Base-by-base conservation (phyloP, 2,113 vertebrate species). In the Alethe diademata region DNA sequence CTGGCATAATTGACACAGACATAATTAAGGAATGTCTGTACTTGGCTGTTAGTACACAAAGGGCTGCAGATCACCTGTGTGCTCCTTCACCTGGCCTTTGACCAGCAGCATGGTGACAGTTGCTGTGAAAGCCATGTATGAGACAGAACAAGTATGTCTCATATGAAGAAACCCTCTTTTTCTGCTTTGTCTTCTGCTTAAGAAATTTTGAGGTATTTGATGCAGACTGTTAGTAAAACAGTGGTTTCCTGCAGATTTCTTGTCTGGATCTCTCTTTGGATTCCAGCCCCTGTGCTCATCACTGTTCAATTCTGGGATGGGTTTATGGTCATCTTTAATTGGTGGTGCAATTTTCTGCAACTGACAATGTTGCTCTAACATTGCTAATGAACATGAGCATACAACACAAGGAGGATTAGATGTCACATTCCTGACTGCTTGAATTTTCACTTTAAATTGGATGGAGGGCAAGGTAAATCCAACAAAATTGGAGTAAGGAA, bases 391-490 rank as follows among this genome's bases (percentile, higher is more conserved):
- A 48, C 31, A 29, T 9, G 35, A 78, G 56, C 53, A 33, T 78
- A n/a, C 45, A 86, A 19, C 10, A 42, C 15, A 82, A 88, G 61
- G 73, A 88, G 26, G 60, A 58, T 92, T 88, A 89, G 74, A 85
- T 92, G 62, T 75, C 86, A 86, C 5, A 12, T 61, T 62, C 29
- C 73, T 94, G 61, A 92, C 61, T 9, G 12, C 58, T 57, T 69
- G 53, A 86, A 79, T 82, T 95, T 95, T 95, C 51, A 70, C 40
- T 95, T 93, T 61, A 79, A 69, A 56, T 66, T 84, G 50, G 15
- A 45, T 5, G 2, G 22, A 57, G 23, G 15, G 5, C 1, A 1
- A 6, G 20, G 7, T 4, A 60, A 81, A 82, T 19, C 5, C 50
- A 62, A 20, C 8, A 45, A 51, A 33, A 51, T 71, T 73, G 82